Evolutionary conservation across 1,140 invertebrate species (phyloP).

Genomic region (Cydia amplana): DNA sequence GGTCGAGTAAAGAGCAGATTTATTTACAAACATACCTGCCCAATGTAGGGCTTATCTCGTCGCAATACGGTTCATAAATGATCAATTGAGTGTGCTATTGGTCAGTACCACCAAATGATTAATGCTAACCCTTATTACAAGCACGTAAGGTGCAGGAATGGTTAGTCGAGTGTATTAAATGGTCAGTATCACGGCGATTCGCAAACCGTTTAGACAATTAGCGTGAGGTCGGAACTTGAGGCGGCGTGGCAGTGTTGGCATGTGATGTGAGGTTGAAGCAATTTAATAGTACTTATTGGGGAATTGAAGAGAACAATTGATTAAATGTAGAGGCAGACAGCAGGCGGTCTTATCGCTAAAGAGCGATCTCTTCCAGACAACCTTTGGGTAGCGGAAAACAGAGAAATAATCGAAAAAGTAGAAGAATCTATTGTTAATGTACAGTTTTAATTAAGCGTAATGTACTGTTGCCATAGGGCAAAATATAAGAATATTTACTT

Average conservation of each 20-base stretch:
- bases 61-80: not conserved
- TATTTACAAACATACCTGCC: not conserved
- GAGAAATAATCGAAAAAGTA: too few relatives aligned
- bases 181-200: not conserved
- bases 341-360: too few relatives aligned
- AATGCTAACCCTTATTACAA: too few relatives aligned
- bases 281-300: not conserved
- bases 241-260: not conserved
- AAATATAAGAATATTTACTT: too few relatives aligned
- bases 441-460: not conserved
- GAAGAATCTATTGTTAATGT: not conserved
- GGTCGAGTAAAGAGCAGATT: constrained; percentile 28
- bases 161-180: not conserved
- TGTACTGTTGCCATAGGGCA: not conserved
- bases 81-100: not conserved
- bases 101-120: too few relatives aligned
- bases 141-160: too few relatives aligned
- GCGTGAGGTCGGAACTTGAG: constrained; percentile 14
- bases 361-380: too few relatives aligned
- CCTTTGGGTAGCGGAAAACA: too few relatives aligned
- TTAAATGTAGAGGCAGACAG: too few relatives aligned
- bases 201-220: constrained; percentile 26
- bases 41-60: not conserved
- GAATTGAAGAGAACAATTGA: constrained; percentile 16
- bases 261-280: not conserved